A percentile compares a stretch with the other conserved stretches of the same genome.
These are phyloP conservation scores for Acronicta leporina DNA, from an alignment of 2,888 invertebrate genomes.

Conservation along the genomic window DNA sequence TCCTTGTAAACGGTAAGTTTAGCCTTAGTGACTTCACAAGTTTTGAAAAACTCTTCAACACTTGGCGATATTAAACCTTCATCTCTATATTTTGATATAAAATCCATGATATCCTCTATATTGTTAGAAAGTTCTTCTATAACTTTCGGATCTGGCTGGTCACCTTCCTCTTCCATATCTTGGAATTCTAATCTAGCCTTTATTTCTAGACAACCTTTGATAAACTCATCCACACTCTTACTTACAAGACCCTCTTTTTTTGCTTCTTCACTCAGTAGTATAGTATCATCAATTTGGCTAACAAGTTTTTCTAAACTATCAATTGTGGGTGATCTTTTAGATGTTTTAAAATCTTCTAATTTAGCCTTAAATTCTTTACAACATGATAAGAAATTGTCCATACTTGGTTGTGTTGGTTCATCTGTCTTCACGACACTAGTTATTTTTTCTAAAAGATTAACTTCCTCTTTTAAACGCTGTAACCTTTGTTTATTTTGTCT, in stretches of 20 bases:
- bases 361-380: slow-evolving; percentile 62
- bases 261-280: slow-evolving; percentile 57
- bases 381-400: slow-evolving; percentile 57
- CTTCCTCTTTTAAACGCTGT: slow-evolving; percentile 50
- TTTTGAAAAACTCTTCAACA: slow-evolving; percentile 57
- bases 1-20: slow-evolving; percentile 46
- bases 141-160: slow-evolving; percentile 28
- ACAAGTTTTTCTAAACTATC: slow-evolving; percentile 41
- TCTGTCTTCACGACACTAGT: slow-evolving; percentile 46
- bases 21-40: slow-evolving; percentile 55
- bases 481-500: slow-evolving; percentile 35
- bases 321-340: slow-evolving; percentile 4
- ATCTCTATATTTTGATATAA: slow-evolving; percentile 57
- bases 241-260: slow-evolving; percentile 58
- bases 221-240: slow-evolving; percentile 60
- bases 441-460: slow-evolving; percentile 53
- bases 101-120: slow-evolving; percentile 57
- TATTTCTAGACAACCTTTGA: slow-evolving; percentile 63
- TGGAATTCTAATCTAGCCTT: slow-evolving; percentile 48
- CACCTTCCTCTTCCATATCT: slow-evolving; percentile 2
- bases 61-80: slow-evolving; percentile 53
- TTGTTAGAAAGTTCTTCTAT: slow-evolving; percentile 53
- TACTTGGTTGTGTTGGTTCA: slow-evolving; percentile 44
- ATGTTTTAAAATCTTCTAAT: slow-evolving; percentile 46
- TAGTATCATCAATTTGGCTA: slow-evolving; percentile 57